Conservation (phyloP, 2,797 vertebrate genomes). For the Peromyscus eremicus region DNA sequence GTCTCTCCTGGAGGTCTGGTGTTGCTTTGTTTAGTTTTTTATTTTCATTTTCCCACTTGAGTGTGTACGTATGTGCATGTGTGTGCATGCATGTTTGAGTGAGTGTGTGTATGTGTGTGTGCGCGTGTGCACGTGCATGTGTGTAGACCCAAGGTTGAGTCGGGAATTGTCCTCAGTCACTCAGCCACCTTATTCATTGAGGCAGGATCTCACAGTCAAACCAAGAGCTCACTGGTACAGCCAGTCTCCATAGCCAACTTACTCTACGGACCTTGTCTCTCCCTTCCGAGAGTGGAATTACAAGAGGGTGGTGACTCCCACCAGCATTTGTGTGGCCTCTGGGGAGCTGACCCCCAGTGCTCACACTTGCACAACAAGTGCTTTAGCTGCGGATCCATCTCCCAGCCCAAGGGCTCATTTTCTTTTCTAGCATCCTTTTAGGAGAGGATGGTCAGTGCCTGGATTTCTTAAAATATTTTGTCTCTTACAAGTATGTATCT, state of each 20-base stretch:
- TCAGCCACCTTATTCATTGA: neutral
- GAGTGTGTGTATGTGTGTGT: too few species aligned
- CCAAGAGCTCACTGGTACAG: neutral
- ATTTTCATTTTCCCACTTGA: neutral
- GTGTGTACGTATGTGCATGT: neutral
- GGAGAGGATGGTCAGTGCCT: neutral
- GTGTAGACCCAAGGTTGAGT: neutral
- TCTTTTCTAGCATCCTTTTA: neutral
- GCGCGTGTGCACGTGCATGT: neutral
- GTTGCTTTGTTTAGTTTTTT: neutral
- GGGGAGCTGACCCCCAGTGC: neutral
- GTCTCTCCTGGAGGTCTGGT: neutral
- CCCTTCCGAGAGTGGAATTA: neutral
- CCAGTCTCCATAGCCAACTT: neutral
- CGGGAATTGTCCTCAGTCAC: neutral
- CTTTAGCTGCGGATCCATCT: neutral
- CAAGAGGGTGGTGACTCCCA: neutral
- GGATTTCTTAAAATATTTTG: neutral
- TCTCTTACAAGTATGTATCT: neutral
- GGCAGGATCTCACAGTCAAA: neutral
- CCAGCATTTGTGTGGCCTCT: neutral
- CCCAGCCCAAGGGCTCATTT: neutral
- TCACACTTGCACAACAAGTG: neutral
- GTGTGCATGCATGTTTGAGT: too few species aligned
- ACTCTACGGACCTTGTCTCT: neutral